Conservation (phyloP, 2,113 vertebrate genomes). For the Chloebia gouldiae region DNA sequence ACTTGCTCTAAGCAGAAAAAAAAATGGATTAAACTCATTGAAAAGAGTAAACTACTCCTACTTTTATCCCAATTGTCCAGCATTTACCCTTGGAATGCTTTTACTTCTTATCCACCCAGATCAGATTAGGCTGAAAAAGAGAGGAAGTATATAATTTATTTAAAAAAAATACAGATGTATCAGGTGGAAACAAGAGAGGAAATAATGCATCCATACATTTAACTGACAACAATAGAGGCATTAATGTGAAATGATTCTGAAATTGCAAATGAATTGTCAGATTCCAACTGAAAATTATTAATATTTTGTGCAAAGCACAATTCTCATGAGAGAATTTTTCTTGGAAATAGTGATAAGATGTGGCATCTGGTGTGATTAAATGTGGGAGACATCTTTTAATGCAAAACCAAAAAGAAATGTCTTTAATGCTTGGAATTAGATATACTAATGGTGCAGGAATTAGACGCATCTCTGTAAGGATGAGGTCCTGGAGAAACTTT, state of each 20-base stretch:
- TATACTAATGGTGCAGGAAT: not conserved
- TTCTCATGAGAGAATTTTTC: not conserved
- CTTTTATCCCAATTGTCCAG: not conserved
- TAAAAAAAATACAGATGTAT: not conserved
- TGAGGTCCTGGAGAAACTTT: not conserved
- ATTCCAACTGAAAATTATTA: not conserved
- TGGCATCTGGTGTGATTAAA: not conserved
- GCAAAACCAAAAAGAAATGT: fast-evolving
- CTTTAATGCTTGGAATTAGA: not conserved
- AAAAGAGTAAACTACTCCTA: not conserved
- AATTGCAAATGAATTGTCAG: not conserved
- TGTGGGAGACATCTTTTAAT: not conserved
- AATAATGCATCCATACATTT: not conserved
- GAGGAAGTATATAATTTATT: not conserved
- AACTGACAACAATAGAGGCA: not conserved
- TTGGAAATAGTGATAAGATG: not conserved
- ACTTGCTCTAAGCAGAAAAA: not conserved
- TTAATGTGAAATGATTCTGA: not conserved
- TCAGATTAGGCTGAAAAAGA: not conserved
- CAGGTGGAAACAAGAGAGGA: not conserved
- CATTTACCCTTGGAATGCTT: not conserved
- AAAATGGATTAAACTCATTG: not conserved
- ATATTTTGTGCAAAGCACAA: not conserved
- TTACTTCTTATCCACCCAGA: not conserved
- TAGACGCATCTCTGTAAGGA: not conserved